phyloP scores from a whole-genome alignment of 2,113 vertebrate species.

The Apodemus speciosus region DNA sequence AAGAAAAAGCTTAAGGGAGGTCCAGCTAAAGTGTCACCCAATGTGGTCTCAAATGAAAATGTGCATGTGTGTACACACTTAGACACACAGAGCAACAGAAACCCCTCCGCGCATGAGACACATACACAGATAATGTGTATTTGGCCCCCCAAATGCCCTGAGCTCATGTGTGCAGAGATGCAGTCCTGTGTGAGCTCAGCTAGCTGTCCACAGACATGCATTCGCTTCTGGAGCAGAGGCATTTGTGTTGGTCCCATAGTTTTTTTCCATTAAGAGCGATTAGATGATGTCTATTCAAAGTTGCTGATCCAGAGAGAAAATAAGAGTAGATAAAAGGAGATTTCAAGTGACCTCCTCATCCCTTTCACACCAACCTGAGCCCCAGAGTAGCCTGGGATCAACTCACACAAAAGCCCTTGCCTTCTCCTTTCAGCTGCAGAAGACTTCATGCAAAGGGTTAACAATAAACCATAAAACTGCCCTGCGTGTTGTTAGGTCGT shows the following conservation, averaged over 20 bases:
- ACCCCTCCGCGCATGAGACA: not conserved
- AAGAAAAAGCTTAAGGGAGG: conserved; percentile 5
- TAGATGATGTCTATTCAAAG: conserved; percentile 96
- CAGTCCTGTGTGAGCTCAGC: conserved; percentile 15
- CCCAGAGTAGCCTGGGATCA: conserved; percentile 94
- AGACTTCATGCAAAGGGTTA: conserved; percentile 88
- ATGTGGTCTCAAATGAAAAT: conserved; percentile 1
- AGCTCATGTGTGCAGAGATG: conserved; percentile 35
- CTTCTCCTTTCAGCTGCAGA: conserved; percentile 91
- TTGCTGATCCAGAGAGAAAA: conserved; percentile 96
- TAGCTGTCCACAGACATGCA: conserved; percentile 34
- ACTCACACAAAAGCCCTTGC: conserved; percentile 91
- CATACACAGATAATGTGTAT: not conserved
- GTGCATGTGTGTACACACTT: not conserved
- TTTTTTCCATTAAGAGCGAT: conserved; percentile 93
- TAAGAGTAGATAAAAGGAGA: conserved; percentile 96
- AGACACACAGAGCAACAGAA: not conserved
- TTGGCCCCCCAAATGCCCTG: not conserved
- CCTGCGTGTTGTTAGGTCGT: conserved; percentile 80
- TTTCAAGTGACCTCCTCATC: conserved; percentile 96
- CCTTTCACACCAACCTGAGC: conserved; percentile 97
- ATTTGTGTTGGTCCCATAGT: conserved; percentile 87
- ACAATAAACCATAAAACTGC: conserved; percentile 87
- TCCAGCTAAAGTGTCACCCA: not conserved
- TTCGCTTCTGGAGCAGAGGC: conserved; percentile 68